These are phyloP conservation scores for Acropora tenuis DNA, from an alignment of 64 coral and sea anemone genomes.

Conservation along the genomic window DNA sequence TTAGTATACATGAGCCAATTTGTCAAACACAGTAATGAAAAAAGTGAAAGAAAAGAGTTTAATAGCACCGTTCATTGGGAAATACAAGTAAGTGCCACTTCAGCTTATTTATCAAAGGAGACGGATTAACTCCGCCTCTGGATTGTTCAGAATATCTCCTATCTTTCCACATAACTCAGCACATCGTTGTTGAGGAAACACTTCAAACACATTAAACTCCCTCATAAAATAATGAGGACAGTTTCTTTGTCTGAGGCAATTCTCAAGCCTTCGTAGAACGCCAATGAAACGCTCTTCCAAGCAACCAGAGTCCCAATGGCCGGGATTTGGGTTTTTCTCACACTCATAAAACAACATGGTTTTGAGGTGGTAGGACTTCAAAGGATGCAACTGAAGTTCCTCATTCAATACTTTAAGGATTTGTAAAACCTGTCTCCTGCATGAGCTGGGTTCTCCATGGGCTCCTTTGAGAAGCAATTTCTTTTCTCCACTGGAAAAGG, in stretches of 20 bases:
- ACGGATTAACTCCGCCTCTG: neutral
- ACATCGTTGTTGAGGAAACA: neutral
- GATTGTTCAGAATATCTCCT: neutral
- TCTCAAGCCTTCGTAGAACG: conserved; percentile 34
- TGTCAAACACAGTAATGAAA: too few relatives aligned
- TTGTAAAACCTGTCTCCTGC: conserved; percentile 69
- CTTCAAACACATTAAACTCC: conserved; percentile 72
- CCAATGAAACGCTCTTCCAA: conserved; percentile 31
- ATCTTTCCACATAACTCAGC: neutral
- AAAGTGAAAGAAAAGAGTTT: too few relatives aligned
- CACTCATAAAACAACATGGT: conserved; percentile 72
- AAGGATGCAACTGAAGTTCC: conserved; percentile 23
- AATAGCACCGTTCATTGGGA: too few relatives aligned
- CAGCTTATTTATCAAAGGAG: too few relatives aligned
- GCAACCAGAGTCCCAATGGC: neutral
- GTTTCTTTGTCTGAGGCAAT: neutral
- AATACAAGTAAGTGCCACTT: too few relatives aligned
- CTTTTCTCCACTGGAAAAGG: conserved; percentile 67
- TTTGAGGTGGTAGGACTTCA: conserved; percentile 81
- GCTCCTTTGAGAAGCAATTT: conserved; percentile 33
- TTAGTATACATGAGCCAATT: too few relatives aligned
- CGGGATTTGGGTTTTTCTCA: conserved; percentile 8
- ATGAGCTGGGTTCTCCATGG: conserved; percentile 36
- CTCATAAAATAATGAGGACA: conserved; percentile 84
- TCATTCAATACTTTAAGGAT: conserved; percentile 71